Evolutionary conservation across 2,113 vertebrate genomes (phyloP).

Genomic region (Mesitornis unicolor): DNA sequence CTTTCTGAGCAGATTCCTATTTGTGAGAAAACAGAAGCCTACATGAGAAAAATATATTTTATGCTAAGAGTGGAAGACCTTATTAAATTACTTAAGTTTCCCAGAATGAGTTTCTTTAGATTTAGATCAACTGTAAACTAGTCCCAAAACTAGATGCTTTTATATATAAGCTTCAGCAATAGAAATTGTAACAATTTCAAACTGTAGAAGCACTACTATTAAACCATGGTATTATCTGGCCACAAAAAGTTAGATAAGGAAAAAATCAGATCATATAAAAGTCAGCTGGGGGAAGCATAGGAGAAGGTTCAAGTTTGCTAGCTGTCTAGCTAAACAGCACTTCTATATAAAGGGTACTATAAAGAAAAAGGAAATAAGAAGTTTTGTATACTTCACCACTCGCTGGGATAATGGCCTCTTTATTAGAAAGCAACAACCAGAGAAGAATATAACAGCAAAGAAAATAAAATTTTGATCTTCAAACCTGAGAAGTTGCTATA

Average conservation of each 20-base stretch:
- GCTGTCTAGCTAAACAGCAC: neutral
- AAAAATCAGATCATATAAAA: neutral
- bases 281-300: neutral
- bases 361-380: neutral
- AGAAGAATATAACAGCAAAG: neutral
- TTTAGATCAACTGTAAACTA: neutral
- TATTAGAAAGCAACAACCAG: neutral
- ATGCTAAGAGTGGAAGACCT: neutral
- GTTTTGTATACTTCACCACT: neutral
- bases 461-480: neutral
- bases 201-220: neutral
- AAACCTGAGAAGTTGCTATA: neutral
- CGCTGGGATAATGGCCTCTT: neutral
- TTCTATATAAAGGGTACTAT: neutral
- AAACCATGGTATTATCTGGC: neutral
- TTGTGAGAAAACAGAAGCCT: neutral
- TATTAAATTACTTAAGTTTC: neutral
- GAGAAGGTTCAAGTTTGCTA: neutral
- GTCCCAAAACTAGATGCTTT: neutral
- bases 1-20: neutral
- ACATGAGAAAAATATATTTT: neutral
- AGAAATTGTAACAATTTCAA: neutral
- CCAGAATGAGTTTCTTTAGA: neutral
- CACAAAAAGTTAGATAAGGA: neutral
- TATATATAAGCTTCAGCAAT: neutral